Evolutionary conservation across 2,797 vertebrate genomes (phyloP).

Genomic region (Micropoecilia bifurca): DNA sequence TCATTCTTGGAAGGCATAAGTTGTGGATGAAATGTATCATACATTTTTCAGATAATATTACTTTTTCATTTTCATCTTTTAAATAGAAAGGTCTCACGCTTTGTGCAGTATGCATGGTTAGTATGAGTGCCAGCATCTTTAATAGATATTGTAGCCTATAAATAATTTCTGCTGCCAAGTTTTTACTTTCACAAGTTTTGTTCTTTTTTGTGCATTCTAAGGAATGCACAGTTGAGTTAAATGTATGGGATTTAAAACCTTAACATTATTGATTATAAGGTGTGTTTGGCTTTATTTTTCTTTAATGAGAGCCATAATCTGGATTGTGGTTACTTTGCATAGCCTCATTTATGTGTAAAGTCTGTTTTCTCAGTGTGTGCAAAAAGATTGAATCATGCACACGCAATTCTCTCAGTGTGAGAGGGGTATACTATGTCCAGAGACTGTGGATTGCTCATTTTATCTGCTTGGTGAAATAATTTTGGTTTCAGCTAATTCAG

Average conservation of each 20-base stretch:
- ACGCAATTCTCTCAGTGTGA: not conserved
- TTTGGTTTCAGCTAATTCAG: not conserved
- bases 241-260: not conserved
- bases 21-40: slow-evolving; percentile 16
- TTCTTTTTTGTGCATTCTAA: not conserved
- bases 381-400: not conserved
- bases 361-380: not conserved
- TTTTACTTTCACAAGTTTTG: not conserved
- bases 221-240: not conserved
- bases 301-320: not conserved
- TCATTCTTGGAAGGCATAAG: slow-evolving; percentile 14
- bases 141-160: not conserved
- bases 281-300: not conserved
- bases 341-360: not conserved
- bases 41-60: slow-evolving; percentile 17
- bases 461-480: not conserved
- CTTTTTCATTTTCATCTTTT: slow-evolving; percentile 23
- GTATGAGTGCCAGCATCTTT: slow-evolving; percentile 1
- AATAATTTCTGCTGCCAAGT: not conserved
- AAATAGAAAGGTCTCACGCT: not conserved
- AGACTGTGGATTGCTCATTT: not conserved
- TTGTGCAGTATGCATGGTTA: slow-evolving; percentile 4
- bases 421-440: not conserved
- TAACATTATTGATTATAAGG: not conserved
- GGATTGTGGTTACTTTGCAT: not conserved